Percentiles rank a stretch among this genome's conserved stretches.
phyloP scores from a whole-genome alignment of 2,888 invertebrate species.

The Clanis bilineata region DNA sequence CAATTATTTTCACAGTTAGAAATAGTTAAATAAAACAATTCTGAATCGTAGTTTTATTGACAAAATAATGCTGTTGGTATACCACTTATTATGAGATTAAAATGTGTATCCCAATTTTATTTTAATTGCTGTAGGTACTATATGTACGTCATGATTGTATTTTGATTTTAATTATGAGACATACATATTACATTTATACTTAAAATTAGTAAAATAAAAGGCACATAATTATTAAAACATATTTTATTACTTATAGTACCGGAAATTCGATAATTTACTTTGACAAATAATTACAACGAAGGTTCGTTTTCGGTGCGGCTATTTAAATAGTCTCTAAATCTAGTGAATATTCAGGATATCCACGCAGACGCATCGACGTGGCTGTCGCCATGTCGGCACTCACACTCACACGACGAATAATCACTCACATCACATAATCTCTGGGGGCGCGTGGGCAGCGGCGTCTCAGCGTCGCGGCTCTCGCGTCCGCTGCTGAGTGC shows the following conservation, averaged over 20 bases:
- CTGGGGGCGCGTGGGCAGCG: conserved; percentile 35
- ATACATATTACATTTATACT: not conserved
- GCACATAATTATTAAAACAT: conserved; percentile 58
- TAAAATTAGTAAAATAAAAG: conserved; percentile 33
- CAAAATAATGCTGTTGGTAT: too few relatives aligned
- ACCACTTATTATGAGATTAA: too few relatives aligned
- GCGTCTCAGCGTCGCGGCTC: conserved; percentile 34
- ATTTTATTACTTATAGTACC: conserved; percentile 76
- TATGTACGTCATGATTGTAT: too few relatives aligned
- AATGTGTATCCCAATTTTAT: too few relatives aligned
- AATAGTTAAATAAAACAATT: too few relatives aligned
- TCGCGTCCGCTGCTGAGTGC: conserved; percentile 38
- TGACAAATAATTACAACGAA: conserved; percentile 76
- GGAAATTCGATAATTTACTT: conserved; percentile 80
- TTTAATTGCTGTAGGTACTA: too few relatives aligned
- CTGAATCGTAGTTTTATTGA: too few relatives aligned
- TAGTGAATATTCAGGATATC: conserved; percentile 62
- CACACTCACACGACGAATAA: conserved; percentile 39
- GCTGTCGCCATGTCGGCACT: conserved; percentile 35
- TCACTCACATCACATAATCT: conserved; percentile 40
- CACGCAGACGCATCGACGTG: conserved; percentile 41
- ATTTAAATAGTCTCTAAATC: conserved; percentile 79
- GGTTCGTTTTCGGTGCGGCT: conserved; percentile 69
- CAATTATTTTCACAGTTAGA: too few relatives aligned
- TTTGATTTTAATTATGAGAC: too few relatives aligned